Percentiles rank a stretch among this genome's conserved stretches.
phyloP scores from a whole-genome alignment of 2,888 invertebrate genomes.

The Zhuqinia jingwanae region DNA sequence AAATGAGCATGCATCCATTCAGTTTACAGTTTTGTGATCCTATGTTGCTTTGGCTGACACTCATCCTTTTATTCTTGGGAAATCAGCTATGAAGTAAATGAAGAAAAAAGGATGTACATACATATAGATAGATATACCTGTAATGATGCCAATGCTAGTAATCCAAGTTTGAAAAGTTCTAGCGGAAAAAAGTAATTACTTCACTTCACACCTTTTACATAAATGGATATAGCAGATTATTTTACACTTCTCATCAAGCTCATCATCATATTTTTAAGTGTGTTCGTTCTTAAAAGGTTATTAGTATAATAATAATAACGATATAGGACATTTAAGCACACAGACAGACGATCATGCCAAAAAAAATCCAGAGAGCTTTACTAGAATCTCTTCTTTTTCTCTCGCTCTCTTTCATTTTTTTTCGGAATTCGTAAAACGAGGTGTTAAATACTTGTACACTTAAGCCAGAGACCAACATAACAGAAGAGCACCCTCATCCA shows the following conservation, averaged over 20 bases:
- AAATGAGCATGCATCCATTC: not conserved
- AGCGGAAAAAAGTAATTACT: conserved; percentile 32
- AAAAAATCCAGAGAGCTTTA: not conserved
- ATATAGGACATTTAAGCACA: not conserved
- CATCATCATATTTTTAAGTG: conserved; percentile 8
- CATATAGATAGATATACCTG: too few species aligned
- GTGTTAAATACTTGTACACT: conserved; percentile 40
- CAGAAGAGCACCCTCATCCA: not conserved
- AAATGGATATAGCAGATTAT: not conserved
- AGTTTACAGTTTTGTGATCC: too few species aligned
- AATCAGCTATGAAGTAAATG: too few species aligned
- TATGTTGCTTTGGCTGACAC: too few species aligned
- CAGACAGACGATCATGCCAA: not conserved
- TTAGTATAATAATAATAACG: not conserved
- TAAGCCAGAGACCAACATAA: not conserved
- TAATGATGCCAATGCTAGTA: not conserved
- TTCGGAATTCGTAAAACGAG: conserved; percentile 10
- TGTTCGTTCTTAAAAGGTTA: not conserved
- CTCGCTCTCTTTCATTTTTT: not conserved
- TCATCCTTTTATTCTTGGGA: too few species aligned
- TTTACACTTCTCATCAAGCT: conserved; percentile 9
- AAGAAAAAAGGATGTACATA: too few species aligned
- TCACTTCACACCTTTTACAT: conserved; percentile 8
- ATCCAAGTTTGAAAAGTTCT: not conserved
- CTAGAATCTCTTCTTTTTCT: not conserved